Evolutionary conservation across 2,888 invertebrate species (phyloP), one percentile per base, ranked within the genome.

Genomic region (Mesodorylaimus sp.): DNA sequence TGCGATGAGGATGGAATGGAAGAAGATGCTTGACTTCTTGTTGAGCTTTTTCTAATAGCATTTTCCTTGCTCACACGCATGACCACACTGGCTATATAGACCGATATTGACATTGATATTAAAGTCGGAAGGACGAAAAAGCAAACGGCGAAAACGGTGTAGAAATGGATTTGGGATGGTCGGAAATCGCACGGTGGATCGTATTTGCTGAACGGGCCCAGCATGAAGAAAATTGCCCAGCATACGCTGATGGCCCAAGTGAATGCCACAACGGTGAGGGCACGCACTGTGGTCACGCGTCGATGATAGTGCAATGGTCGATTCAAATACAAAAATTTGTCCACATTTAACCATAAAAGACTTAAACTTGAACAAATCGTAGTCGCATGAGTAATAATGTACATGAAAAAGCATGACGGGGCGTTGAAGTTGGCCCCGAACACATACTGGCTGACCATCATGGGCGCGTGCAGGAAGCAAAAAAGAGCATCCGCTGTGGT

Each of bases 401-500:
- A 48, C 49, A 48, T 26, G 3, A 27, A 5, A 47, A 25, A 48
- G 19, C 49, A 48, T n/a, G 25, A 3, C 16, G 49, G 29, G n/a
- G 27, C 43, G n/a, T 3, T 38, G 7, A 26, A 3, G 3, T 46
- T 5, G 10, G 45, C 45, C n/a, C n/a, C n/a, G 38, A 24, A 37
- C 16, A 24, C 21, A 47, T 27, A 47, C 23, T 39, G 26, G 23
- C n/a, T 19, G 26, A 41, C 45, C 44, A 46, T 46, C 49, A 48
- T 19, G 16, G 49, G 49, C 7, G 25, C n/a, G 21, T 48, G 49
- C 3, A 48, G n/a, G 25, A n/a, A 13, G 2, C 25, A 27, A 21
- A 46, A 48, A 3, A 50, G 32, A 19, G 49, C 19, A 29, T 50
- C 50, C 5, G 50, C 50, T 19, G 28, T 19, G 5, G 50, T 50